Evolutionary conservation across 2,113 vertebrate genomes (phyloP), one percentile per base, ranked within the genome.

Genomic region (Platycercus adscitus): DNA sequence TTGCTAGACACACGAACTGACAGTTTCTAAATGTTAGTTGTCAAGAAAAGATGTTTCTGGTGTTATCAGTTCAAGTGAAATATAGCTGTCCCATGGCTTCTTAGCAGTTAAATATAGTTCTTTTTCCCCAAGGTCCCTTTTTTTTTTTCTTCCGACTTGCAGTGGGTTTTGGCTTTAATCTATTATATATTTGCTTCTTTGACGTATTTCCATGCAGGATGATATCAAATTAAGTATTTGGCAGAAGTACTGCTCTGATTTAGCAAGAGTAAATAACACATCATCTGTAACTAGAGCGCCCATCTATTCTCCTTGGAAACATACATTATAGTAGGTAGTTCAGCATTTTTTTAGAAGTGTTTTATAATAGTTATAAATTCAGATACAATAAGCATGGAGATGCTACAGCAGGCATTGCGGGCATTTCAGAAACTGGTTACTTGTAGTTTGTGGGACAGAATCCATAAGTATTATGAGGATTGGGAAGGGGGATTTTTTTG

Each of bases 1-100:
- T 90, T 88, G 82, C 72, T 81, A 66, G 71, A 55, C 63, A 77
- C 44, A 55, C 1, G 2, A 84, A 75, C 58, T 73, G 93, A 75
- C 52, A 87, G 53, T 78, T 96, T 89, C 79, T 94, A 86, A 73
- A 91, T 94, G 79, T 84, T 72, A 52, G 43, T 78, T 91, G 82
- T 93, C 76, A 95, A 80, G 88, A 91, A 88, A 80, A 82, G 66
- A 72, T 41, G 13, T 86, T 79, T 78, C 85, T 93, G 39, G 5
- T 91, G 55, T 71, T 96, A 93, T 6, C 71, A 78, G 35, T 91
- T 86, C n/a, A 71, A 91, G 43, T 91, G 76, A 95, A 91, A 84
- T 94, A 84, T 26, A 78, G 82, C 77, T 93, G 72, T 96, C 60
- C 91, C 11, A 5, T 90, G 50, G 29, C 80, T 90, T 86, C 82